Percentiles rank a stretch among this genome's conserved stretches.
phyloP scores from a whole-genome alignment of 2,888 invertebrate species.

The Folsomia manolachei region DNA sequence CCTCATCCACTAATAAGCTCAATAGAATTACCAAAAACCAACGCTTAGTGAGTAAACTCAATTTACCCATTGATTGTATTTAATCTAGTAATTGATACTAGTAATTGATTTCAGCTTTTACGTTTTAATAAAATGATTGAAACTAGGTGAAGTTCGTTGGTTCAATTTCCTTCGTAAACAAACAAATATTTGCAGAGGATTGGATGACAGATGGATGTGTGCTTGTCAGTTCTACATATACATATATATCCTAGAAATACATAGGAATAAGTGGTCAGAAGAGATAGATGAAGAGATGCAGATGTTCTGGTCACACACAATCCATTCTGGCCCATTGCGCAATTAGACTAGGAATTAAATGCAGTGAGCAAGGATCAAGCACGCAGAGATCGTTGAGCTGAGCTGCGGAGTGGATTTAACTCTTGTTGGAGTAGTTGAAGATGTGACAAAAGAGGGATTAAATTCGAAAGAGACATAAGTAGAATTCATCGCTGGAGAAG shows the following conservation, averaged over 20 bases:
- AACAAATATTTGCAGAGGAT: not conserved
- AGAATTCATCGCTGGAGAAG: conserved; percentile 24
- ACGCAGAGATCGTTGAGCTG: not conserved
- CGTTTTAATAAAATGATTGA: not conserved
- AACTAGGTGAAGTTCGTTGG: not conserved
- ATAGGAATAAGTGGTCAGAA: not conserved
- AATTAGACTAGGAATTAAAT: not conserved
- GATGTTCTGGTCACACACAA: not conserved
- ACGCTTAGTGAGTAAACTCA: too few relatives aligned
- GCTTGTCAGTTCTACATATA: too few relatives aligned
- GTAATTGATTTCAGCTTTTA: not conserved
- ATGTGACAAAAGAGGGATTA: conserved; percentile 37
- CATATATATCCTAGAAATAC: too few relatives aligned
- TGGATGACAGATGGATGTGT: not conserved
- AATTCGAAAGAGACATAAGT: conserved; percentile 28
- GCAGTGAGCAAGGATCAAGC: conserved; percentile 3
- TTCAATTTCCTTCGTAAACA: too few relatives aligned
- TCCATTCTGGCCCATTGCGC: conserved; percentile 1
- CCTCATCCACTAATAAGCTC: too few relatives aligned
- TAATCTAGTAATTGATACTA: too few relatives aligned
- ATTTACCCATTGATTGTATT: too few relatives aligned
- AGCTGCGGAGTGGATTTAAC: not conserved
- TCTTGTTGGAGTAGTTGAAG: conserved; percentile 12
- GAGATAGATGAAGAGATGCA: not conserved
- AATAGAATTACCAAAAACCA: too few relatives aligned